Evolutionary conservation across 2,797 vertebrate genomes (phyloP), one percentile per base, ranked within the genome.

Genomic region (Capromys pilorides): DNA sequence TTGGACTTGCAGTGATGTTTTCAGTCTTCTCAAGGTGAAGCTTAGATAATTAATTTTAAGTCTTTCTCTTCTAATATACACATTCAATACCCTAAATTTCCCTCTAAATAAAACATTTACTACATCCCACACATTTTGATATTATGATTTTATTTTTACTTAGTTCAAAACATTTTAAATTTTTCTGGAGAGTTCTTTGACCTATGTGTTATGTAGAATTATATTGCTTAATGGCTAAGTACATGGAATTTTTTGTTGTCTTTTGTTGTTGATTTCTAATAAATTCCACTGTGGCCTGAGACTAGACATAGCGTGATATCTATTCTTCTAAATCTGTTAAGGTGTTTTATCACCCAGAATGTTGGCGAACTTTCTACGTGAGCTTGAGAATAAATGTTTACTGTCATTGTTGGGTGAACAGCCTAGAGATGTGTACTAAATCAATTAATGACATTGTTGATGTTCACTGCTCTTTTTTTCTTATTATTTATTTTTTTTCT

Each of bases 151-250:
- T 71, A 78, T 71, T 85, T 84, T 61, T 49, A 78, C 69, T 80
- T 73, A 85, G 16, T 54, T 86, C 36, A 81, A 73, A 89, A 59
- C 80, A 85, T 59, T 79, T 80, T 36, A 86, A 71, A 89, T 45
- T 92, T 7, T 45, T 28, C 64, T 78, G 51, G 36, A 88, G 39
- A 71, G 69, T 45, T 69, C 10, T 80, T 85, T 73, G 75, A 77
- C 36, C 49, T 16, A 4, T 82, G 21, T 45, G 28, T 64, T 62
- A 31, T 26, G 1, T 54, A n/a, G 51, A 84, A 57, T 4, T 49
- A 7, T 84, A 45, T 57, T 62, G 62, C 5, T 80, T 45, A 62
- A 41, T 85, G 24, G 62, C 71, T 22, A 75, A 26, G 36, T 45
- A 45, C 84, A 54, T n/a, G 16, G 57, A 4, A 51, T 22, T 83